phyloP scores from a whole-genome alignment of 1,140 invertebrate species.

The Micrasema minimum region DNA sequence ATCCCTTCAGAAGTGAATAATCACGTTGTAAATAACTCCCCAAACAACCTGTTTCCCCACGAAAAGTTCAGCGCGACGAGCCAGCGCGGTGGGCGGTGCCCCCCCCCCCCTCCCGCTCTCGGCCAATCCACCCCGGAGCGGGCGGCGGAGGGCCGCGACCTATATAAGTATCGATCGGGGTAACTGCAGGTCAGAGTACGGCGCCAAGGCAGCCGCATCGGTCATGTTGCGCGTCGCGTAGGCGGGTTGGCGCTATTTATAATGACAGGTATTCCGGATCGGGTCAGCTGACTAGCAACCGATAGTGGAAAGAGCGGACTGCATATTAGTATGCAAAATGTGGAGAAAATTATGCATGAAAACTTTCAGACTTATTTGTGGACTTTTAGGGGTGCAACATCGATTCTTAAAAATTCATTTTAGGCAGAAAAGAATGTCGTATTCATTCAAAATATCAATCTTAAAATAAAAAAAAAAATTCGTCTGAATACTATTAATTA shows the following conservation, averaged over 20 bases:
- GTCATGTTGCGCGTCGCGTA: conserved; percentile 21
- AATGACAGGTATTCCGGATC: conserved; percentile 22
- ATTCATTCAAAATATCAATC: no score
- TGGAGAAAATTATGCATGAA: no score
- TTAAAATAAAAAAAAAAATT: no score
- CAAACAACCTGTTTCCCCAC: conserved; percentile 20
- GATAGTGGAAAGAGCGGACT: no score
- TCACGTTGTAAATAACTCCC: conserved; percentile 1
- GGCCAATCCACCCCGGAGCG: conserved; percentile 10
- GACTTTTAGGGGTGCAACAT: no score
- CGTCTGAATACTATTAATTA: no score
- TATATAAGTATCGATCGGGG: conserved; percentile 52
- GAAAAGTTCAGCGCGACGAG: conserved; percentile 13
- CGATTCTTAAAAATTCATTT: no score
- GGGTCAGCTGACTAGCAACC: background rate
- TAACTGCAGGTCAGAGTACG: conserved; percentile 49
- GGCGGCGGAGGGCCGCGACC: conserved; percentile 46
- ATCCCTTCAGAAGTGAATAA: background rate
- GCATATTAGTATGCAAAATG: no score
- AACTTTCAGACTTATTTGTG: no score
- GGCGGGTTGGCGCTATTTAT: conserved; percentile 27
- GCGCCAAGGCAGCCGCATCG: conserved; percentile 34
- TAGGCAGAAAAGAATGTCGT: no score
- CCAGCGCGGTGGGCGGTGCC: background rate
- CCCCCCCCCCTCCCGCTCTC: conserved; percentile 3